phyloP scores from a whole-genome alignment of 2,113 vertebrate genomes.

The Donacobius atricapilla region DNA sequence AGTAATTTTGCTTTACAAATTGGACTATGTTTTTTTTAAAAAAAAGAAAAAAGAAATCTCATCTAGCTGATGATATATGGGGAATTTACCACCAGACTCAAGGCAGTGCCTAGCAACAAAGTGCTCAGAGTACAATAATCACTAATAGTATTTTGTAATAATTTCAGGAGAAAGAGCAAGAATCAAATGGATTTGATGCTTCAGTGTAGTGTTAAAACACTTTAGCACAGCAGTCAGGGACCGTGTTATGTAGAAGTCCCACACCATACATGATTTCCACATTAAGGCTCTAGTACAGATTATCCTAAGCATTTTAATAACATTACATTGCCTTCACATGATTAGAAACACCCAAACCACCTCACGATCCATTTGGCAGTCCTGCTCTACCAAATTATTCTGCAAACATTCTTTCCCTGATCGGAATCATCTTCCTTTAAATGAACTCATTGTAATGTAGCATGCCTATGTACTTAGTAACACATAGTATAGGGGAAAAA shows the following conservation, averaged over 20 bases:
- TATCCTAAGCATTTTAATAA: background rate
- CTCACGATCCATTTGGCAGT: background rate
- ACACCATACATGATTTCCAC: background rate
- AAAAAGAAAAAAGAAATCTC: background rate
- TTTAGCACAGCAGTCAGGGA: background rate
- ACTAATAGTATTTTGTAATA: background rate
- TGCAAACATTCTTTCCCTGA: background rate
- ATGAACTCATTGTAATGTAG: background rate
- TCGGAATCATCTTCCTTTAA: background rate
- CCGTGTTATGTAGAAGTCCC: background rate
- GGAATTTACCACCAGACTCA: background rate
- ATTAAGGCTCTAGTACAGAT: background rate
- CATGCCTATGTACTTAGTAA: background rate
- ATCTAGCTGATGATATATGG: background rate
- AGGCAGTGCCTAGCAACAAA: conserved; percentile 19
- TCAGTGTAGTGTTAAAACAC: background rate
- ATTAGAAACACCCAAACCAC: background rate
- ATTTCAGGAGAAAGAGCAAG: background rate
- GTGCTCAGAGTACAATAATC: background rate
- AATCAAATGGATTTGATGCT: background rate
- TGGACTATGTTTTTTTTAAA: background rate
- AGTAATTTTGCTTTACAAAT: background rate
- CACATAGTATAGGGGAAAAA: background rate
- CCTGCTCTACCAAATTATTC: background rate
- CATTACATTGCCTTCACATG: background rate